phyloP scores from a whole-genome alignment of 2,888 invertebrate genomes.

The Mesoligia furuncula region DNA sequence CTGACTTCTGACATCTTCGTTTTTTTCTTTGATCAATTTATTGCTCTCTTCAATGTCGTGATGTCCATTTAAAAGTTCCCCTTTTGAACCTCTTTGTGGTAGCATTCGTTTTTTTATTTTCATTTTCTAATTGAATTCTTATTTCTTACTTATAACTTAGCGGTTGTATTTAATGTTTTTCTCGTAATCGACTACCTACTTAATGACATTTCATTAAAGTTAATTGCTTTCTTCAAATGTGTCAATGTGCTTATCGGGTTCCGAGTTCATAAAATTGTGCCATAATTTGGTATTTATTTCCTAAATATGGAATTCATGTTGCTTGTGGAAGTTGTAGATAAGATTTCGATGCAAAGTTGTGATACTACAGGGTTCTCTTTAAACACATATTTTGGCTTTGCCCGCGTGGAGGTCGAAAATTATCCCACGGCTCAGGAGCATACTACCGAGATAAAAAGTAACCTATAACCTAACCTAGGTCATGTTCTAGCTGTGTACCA shows the following conservation, averaged over 20 bases:
- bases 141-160: background rate
- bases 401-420: background rate
- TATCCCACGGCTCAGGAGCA: background rate
- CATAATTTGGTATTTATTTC: conserved; percentile 32
- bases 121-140: background rate
- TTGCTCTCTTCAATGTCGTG: conserved; percentile 52
- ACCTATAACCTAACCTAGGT: background rate
- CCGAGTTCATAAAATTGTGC: conserved; percentile 25
- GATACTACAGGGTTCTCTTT: background rate
- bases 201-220: conserved; percentile 37
- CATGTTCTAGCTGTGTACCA: too few species aligned
- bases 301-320: conserved; percentile 9
- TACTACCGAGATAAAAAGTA: background rate
- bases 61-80: conserved; percentile 38
- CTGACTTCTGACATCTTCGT: conserved; percentile 68
- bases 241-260: conserved; percentile 18
- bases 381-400: background rate
- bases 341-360: conserved; percentile 2
- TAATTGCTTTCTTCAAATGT: conserved; percentile 39
- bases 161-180: background rate
- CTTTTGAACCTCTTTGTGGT: conserved; percentile 19
- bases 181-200: conserved; percentile 18
- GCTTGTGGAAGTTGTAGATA: background rate
- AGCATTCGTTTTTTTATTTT: background rate
- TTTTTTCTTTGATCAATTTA: conserved; percentile 69